Percentiles rank a stretch among this genome's conserved stretches.
These are phyloP conservation scores for Phyllotis vaccarum DNA, from an alignment of 2,797 vertebrate species.

Conservation along the genomic window DNA sequence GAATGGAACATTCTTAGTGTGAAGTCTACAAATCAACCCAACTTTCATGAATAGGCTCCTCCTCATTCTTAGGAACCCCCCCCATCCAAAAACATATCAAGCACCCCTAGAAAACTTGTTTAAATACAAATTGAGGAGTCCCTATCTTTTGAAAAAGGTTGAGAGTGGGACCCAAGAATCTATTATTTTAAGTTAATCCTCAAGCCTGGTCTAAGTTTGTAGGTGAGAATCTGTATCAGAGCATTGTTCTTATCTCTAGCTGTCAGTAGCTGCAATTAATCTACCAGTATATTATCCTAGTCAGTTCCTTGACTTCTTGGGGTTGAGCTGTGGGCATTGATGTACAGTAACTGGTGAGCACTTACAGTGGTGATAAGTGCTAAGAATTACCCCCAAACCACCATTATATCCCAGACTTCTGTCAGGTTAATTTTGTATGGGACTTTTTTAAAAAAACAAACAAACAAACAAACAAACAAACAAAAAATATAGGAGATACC, in stretches of 20 bases:
- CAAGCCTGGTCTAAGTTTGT: neutral
- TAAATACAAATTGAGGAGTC: neutral
- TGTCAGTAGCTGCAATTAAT: neutral
- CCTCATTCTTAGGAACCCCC: neutral
- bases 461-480: no score
- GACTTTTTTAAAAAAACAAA: neutral
- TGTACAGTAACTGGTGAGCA: neutral
- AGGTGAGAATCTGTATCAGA: neutral
- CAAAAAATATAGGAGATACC: no score
- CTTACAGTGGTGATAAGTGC: neutral
- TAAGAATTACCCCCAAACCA: neutral
- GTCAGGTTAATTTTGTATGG: constrained; percentile 4
- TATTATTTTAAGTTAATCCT: neutral
- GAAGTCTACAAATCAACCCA: neutral
- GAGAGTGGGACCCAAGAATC: neutral
- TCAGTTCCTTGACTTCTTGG: neutral
- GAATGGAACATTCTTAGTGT: neutral
- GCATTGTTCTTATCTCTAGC: neutral
- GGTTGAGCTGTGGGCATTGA: neutral
- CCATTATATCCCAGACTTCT: neutral
- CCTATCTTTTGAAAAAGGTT: neutral
- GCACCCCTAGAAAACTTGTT: neutral
- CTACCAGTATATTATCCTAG: neutral
- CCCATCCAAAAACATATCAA: neutral
- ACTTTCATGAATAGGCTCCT: neutral